Evolutionary conservation across 2,888 invertebrate species (phyloP).

Genomic region (Syritta pipiens): DNA sequence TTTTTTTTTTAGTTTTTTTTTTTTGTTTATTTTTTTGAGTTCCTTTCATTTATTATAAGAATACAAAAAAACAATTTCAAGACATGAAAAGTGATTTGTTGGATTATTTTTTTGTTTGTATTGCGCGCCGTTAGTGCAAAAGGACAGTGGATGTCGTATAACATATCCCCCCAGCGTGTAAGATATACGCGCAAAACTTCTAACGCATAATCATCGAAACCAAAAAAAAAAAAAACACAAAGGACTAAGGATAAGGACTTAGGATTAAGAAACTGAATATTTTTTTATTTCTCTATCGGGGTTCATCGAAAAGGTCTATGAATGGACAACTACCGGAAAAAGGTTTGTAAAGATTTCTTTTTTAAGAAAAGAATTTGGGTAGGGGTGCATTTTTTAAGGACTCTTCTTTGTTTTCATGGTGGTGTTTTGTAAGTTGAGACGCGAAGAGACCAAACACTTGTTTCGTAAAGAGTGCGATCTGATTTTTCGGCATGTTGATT

Average conservation of each 20-base stretch:
- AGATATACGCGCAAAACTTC: too few relatives aligned
- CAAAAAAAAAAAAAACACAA: neutral
- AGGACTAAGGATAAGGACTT: constrained; percentile 4
- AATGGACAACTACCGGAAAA: constrained; percentile 78
- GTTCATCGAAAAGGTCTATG: constrained; percentile 69
- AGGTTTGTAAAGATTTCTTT: constrained; percentile 73
- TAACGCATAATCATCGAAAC: neutral
- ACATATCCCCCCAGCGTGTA: constrained; percentile 8
- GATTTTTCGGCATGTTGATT: too few relatives aligned
- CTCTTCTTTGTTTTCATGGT: neutral
- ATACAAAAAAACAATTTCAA: too few relatives aligned
- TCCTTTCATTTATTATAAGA: too few relatives aligned
- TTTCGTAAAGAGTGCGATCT: too few relatives aligned
- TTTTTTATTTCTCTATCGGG: constrained; percentile 6
- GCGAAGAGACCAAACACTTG: too few relatives aligned
- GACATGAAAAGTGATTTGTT: too few relatives aligned
- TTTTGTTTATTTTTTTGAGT: neutral
- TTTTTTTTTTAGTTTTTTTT: neutral
- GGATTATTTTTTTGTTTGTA: constrained; percentile 2
- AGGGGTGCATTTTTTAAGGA: too few relatives aligned
- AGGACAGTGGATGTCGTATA: neutral
- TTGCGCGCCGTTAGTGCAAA: neutral
- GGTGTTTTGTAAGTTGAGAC: neutral
- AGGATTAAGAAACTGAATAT: constrained; percentile 8
- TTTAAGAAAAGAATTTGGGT: too few relatives aligned